Conservation (phyloP, 2,113 vertebrate genomes). For the Martes martes region DNA sequence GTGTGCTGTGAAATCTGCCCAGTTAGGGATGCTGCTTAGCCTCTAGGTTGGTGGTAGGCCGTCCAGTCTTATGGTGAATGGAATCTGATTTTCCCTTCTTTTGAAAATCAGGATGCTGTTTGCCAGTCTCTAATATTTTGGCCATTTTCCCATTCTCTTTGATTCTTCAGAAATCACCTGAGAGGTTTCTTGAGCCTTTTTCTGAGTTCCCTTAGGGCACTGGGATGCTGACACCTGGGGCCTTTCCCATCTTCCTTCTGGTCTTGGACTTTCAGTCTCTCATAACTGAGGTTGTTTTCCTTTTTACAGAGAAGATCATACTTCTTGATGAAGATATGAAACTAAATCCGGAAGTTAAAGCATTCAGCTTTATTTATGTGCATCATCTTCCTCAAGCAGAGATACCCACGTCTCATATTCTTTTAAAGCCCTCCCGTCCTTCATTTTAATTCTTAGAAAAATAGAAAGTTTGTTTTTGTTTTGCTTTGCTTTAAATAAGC, state of each 20-base stretch:
- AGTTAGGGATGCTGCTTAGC: neutral
- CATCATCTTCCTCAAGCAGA: neutral
- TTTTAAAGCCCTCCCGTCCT: neutral
- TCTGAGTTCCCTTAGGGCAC: neutral
- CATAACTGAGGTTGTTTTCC: neutral
- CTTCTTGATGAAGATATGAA: neutral
- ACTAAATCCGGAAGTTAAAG: neutral
- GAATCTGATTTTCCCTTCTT: neutral
- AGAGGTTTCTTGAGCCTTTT: neutral
- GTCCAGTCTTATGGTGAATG: neutral
- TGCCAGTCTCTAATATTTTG: neutral
- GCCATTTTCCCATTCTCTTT: neutral
- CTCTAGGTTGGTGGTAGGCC: neutral
- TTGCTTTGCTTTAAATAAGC: neutral
- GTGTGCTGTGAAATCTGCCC: neutral
- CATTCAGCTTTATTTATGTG: neutral
- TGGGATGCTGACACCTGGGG: neutral
- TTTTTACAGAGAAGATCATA: neutral
- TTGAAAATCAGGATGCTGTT: neutral
- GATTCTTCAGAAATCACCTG: neutral
- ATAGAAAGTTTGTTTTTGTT: neutral
- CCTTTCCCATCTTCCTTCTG: neutral
- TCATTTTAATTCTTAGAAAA: neutral
- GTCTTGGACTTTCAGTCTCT: neutral
- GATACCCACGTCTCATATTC: neutral